Base-by-base conservation (phyloP, 1,140 invertebrate species). In the Lethocerus indicus region DNA sequence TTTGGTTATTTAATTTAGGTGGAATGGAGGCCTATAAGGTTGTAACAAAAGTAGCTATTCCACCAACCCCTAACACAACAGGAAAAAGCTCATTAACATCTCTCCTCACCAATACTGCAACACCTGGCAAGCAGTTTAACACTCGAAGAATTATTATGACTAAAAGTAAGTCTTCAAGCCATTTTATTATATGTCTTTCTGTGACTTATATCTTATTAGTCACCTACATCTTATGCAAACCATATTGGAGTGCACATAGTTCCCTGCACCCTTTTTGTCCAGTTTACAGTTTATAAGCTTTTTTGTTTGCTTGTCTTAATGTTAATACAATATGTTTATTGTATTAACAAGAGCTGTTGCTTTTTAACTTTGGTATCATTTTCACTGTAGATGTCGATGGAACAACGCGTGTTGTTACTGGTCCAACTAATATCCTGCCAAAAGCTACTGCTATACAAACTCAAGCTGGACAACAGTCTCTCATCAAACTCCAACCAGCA, bases 81-180 rank as follows among this genome's bases (percentile, higher is more conserved):
- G 56, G 73, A 45, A 83, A 81, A 60, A 81, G 72, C 32, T 76
- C 79, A 13, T 59, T 81, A 4, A 81, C 80, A 7, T 81, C 79
- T 3, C 63, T 81, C 26, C 60, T 81, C 28, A 76, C 76, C 14
- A 70, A 68, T 56, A 53, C 64, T 26, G 50, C 58, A 7, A 76
- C 75, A 28, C 71, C 72, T 4, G 67, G 71, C 41, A 81, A 81
- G 62, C 73, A 76, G 28, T 70, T 80, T 24, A 76, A 77, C 18
- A 78, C 76, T 14, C 67, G 79, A 54, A 67, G 81, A 58, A 82
- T 85, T 53, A 81, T 83, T 39, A 86, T 87, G 75, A 82, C 84
- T 0, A 86, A 86, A 67, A 64, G 69, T 71, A 59, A 59, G 56
- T 61, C 51, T 32, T 45, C 25, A 40, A 27, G n/a, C n/a, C n/a